Base-by-base conservation (phyloP, 2,797 vertebrate genomes). In the Odontamblyopus rebecca region DNA sequence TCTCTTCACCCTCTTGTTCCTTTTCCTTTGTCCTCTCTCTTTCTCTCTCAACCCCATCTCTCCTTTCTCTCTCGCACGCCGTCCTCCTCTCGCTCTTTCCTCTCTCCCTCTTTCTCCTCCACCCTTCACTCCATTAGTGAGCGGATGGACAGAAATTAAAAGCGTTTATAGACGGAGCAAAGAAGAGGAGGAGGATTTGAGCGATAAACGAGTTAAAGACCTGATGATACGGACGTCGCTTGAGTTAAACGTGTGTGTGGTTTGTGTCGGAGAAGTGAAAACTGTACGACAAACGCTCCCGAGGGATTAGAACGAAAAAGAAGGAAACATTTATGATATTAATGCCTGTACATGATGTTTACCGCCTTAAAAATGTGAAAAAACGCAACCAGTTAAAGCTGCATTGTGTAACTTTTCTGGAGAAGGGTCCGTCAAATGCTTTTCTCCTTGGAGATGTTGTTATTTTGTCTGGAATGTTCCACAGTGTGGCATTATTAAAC, bases 111-210 rank as follows among this genome's bases (percentile, higher is more conserved):
- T 35, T 6, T 5, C 35, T 35, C 7, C 35, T 35, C 3, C 35
- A 6, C 35, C 50, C 18, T 5, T 30, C 5, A 19, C 62, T 79
- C 74, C 73, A 82, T 86, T 88, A 87, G 76, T 6, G 74, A 54
- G 56, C 64, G 72, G 63, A 61, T 68, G 84, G 82, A 71, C 84
- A 85, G 84, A 85, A 90, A 90, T 87, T 79, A 85, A 90, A 87
- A 48, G 83, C 80, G 69, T 76, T 87, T 82, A 81, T 71, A 16
- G 41, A 71, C 1, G 81, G 69, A 67, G 76, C 80, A 85, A 83
- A 81, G 51, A 70, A 74, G 68, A 78, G 11, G 30, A 6, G 11
- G 9, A 13, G 9, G 32, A 9, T 7, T 6, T 13, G 64, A 8
- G 64, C 4, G 11, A 13, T 23, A 16, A 51, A 66, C 5, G 44